These are phyloP conservation scores for Eriocheir sinensis DNA, from an alignment of 1,140 invertebrate genomes.

Conservation along the genomic window DNA sequence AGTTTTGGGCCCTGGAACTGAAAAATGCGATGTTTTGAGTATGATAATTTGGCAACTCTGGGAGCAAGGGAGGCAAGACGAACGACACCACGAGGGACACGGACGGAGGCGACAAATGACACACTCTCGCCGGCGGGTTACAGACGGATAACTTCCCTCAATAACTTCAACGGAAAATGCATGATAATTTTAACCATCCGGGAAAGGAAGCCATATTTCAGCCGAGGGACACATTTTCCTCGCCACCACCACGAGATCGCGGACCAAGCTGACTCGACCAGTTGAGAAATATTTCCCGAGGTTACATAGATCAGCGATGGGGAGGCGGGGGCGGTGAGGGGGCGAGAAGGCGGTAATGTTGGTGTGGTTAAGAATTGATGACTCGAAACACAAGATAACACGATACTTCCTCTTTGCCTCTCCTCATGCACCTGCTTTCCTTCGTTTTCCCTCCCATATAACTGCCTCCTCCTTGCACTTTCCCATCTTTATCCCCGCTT, in stretches of 20 bases:
- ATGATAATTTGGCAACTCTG: too few relatives aligned
- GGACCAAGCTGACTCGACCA: background rate
- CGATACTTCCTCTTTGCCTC: background rate
- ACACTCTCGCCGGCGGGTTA: background rate
- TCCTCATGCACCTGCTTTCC: too few relatives aligned
- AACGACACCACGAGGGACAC: background rate
- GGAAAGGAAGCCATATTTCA: conserved; percentile 4
- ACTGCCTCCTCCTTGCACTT: background rate
- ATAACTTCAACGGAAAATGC: conserved; percentile 24
- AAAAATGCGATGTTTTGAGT: too few relatives aligned
- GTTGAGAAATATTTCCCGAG: background rate
- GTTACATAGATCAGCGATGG: background rate
- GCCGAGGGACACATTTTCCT: background rate
- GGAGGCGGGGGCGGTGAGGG: background rate
- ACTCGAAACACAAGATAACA: background rate
- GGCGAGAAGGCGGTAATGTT: background rate
- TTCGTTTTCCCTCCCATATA: background rate
- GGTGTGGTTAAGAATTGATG: background rate
- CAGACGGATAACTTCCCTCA: background rate
- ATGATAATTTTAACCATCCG: conserved; percentile 25
- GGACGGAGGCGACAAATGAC: conserved; percentile 7
- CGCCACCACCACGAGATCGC: conserved; percentile 18
- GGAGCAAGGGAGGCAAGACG: background rate
- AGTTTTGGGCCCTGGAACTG: too few relatives aligned
- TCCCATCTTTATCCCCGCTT: background rate